Evolutionary conservation across 2,888 invertebrate genomes (phyloP).

Genomic region (Gandaritis pyraliata): DNA sequence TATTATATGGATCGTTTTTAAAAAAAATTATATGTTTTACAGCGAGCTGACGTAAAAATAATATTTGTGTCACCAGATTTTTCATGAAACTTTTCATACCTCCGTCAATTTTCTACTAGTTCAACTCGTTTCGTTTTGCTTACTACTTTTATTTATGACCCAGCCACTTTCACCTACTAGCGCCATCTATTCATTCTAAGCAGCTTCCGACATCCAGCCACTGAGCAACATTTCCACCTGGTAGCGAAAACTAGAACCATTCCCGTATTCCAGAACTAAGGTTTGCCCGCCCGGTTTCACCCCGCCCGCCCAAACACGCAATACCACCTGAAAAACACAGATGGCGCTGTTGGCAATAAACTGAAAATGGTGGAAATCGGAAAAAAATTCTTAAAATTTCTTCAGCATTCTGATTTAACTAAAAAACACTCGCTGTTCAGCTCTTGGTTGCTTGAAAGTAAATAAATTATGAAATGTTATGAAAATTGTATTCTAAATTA

Average conservation of each 20-base stretch:
- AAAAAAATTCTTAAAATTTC: too few species aligned
- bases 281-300: slow-evolving; percentile 29
- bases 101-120: too few species aligned
- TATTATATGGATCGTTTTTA: too few species aligned
- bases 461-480: too few species aligned
- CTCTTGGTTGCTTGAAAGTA: too few species aligned
- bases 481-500: too few species aligned
- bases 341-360: slow-evolving; percentile 49
- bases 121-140: background rate
- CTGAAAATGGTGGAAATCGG: background rate
- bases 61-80: too few species aligned
- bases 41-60: too few species aligned
- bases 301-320: slow-evolving; percentile 33
- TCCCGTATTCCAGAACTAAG: slow-evolving; percentile 32
- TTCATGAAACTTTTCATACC: too few species aligned
- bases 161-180: slow-evolving; percentile 21
- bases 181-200: slow-evolving; percentile 52
- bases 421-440: too few species aligned
- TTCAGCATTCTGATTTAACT: too few species aligned
- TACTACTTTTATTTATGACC: background rate
- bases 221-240: slow-evolving; percentile 39
- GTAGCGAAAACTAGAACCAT: slow-evolving; percentile 54
- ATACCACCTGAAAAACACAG: slow-evolving; percentile 41
- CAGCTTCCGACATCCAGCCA: slow-evolving; percentile 34
- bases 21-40: too few species aligned